Base-by-base conservation (phyloP, 2,888 invertebrate genomes). In the Platycheirus albimanus region DNA sequence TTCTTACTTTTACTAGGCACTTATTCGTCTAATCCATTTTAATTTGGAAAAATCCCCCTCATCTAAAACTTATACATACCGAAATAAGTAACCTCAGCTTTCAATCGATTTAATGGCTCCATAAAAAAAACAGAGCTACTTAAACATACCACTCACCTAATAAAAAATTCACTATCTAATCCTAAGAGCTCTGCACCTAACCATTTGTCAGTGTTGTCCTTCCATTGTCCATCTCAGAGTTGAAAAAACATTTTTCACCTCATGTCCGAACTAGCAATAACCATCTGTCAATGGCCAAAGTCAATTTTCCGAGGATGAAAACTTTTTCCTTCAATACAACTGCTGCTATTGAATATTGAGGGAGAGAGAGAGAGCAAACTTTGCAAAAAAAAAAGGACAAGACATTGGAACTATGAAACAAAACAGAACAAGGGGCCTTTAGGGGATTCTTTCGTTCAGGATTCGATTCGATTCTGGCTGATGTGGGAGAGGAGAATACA, bases 271-370 rank as follows among this genome's bases (percentile, higher is more conserved):
- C 61, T 71, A 43, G 83, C 78, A 78, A 74, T 83, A 83, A 83
- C 83, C 78, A 83, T 83, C 83, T 83, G 83, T 83, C 83, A 83
- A 78, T 78, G 69, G 83, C 30, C 56, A 78, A 83, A 78, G 78
- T 78, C 72, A 81, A 77, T 81, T 81, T 81, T 61, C 61, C 49
- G 47, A 52, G 38, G 38, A 28, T 71, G 24, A 71, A 76, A 76
- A 2, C 19, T 58, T 71, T 76, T 33, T 66, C 66, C 63, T n/a
- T n/a, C n/a, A n/a, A n/a, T n/a, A n/a, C n/a, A n/a, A n/a, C n/a
- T n/a, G n/a, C n/a, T n/a, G n/a, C n/a, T n/a, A n/a, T n/a, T n/a
- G n/a, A n/a, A n/a, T n/a, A n/a, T n/a, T 19, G 17, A 15, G 30
- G 6, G 15, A 19, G 6, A 5, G 3, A 7, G 2, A 20, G 10